Percentiles rank a stretch among this genome's conserved stretches.
Evolutionary conservation across 2,797 vertebrate species (phyloP).

Genomic region (Sebastes steindachneri): DNA sequence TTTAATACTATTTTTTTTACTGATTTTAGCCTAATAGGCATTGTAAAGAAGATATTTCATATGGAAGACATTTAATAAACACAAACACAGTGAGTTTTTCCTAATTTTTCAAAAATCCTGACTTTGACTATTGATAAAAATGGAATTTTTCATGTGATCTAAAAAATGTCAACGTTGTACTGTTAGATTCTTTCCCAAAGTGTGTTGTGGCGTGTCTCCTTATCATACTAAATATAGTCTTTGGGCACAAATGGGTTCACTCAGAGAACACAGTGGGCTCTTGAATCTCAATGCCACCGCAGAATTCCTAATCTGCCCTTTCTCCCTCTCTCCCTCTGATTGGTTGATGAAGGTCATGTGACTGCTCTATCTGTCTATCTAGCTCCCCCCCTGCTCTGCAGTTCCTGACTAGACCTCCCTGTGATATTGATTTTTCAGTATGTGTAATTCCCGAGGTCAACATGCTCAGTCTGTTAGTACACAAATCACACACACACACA

Average conservation of each 20-base stretch:
- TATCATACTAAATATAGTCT: not conserved
- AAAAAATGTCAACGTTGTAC: not conserved
- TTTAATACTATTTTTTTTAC: no score
- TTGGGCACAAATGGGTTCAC: not conserved
- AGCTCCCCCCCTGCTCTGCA: constrained; percentile 19
- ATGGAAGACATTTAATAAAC: not conserved
- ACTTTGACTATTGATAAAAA: not conserved
- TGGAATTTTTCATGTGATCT: not conserved
- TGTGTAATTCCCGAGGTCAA: constrained; percentile 69
- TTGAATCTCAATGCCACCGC: constrained; percentile 6
- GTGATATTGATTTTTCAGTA: constrained; percentile 67
- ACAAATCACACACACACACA: constrained; percentile 41
- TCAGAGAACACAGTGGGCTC: not conserved
- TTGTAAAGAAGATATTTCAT: not conserved
- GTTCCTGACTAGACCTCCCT: constrained; percentile 51
- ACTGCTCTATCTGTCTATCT: constrained; percentile 13
- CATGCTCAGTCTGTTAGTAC: constrained; percentile 53
- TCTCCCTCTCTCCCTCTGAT: not conserved
- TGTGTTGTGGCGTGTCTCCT: not conserved
- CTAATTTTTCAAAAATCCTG: not conserved
- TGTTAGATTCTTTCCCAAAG: not conserved
- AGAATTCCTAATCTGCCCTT: constrained; percentile 30
- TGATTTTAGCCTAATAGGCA: no score
- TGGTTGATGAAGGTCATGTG: constrained; percentile 21
- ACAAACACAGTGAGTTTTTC: not conserved